Conservation (phyloP, 1,140 invertebrate species). For the Tetraneura akinire region DNA sequence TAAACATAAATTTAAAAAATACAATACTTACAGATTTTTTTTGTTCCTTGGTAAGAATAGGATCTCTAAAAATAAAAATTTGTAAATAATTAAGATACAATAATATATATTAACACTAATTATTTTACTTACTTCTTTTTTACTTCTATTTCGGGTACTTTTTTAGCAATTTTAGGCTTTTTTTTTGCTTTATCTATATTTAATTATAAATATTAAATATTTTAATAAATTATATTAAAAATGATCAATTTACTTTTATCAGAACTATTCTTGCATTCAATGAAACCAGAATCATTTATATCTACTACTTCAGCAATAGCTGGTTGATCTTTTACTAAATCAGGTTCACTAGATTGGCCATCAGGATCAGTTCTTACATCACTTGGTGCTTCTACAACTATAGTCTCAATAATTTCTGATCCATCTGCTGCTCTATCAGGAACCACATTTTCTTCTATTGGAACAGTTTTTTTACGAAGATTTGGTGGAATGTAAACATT, state of each 20-base stretch:
- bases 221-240: neutral
- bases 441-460: neutral
- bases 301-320: neutral
- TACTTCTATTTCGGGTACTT: constrained; percentile 28
- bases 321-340: constrained; percentile 29
- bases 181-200: constrained; percentile 39
- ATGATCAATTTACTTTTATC: constrained; percentile 2
- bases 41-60: constrained; percentile 22
- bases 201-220: neutral
- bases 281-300: constrained; percentile 37
- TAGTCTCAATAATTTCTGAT: constrained; percentile 35
- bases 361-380: constrained; percentile 46
- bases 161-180: constrained; percentile 29
- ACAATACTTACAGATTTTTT: constrained; percentile 46
- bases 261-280: constrained; percentile 32
- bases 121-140: constrained; percentile 29
- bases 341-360: constrained; percentile 32
- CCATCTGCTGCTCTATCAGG: constrained; percentile 36
- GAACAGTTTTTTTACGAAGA: constrained; percentile 29
- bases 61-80: constrained; percentile 34
- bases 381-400: constrained; percentile 18
- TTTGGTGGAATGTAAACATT: constrained; percentile 43
- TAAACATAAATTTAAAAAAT: no score
- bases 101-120: neutral
- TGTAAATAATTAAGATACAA: neutral